phyloP scores from a whole-genome alignment of 2,113 vertebrate species.

The Thamnophis sirtalis region DNA sequence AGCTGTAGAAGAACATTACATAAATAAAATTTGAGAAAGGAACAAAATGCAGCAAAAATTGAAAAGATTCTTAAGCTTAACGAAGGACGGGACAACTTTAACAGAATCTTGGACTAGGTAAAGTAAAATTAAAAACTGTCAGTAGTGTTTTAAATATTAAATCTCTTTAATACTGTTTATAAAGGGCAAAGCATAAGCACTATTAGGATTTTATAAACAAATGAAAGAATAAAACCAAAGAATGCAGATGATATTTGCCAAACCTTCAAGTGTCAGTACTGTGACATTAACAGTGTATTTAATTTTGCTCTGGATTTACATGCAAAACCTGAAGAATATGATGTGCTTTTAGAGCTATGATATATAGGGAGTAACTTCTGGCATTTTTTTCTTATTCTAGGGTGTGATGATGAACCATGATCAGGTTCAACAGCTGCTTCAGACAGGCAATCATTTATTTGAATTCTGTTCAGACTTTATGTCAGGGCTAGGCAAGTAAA shows the following conservation, averaged over 20 bases:
- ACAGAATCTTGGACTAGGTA: background rate
- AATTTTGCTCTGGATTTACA: slow-evolving; percentile 29
- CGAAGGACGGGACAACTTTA: background rate
- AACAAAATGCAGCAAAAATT: background rate
- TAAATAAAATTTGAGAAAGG: background rate
- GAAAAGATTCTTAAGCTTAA: background rate
- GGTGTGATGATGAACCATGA: background rate
- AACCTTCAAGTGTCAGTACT: background rate
- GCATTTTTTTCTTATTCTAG: background rate
- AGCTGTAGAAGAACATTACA: background rate
- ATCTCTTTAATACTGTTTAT: background rate
- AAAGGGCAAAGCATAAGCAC: background rate
- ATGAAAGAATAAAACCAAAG: background rate
- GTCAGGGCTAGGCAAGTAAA: background rate
- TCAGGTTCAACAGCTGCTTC: background rate
- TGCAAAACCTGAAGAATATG: slow-evolving; percentile 9
- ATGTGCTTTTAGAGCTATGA: background rate
- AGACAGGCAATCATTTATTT: background rate
- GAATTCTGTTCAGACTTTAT: background rate
- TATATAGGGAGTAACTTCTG: background rate
- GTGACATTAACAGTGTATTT: background rate
- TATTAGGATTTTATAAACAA: background rate
- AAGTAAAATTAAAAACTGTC: background rate
- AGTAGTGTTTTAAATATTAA: background rate
- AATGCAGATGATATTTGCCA: background rate